Evolutionary conservation across 2,113 vertebrate genomes (phyloP).

Genomic region (Mirza zaza): DNA sequence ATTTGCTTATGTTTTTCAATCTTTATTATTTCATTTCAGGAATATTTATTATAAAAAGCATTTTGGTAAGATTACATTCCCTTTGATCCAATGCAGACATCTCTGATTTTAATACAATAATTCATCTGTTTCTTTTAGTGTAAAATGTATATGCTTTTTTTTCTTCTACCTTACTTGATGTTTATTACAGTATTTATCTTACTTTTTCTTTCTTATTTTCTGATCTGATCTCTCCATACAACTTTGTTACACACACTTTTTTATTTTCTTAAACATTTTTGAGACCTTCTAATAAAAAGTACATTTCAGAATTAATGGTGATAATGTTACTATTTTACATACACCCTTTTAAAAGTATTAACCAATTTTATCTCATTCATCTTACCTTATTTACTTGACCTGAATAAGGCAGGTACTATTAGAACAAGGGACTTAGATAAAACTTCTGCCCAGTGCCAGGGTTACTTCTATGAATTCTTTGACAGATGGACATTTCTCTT

Average conservation of each 20-base stretch:
- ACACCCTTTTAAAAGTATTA: background rate
- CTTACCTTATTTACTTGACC: background rate
- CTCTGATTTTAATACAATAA: background rate
- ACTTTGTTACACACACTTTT: background rate
- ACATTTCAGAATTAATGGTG: background rate
- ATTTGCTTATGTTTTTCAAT: background rate
- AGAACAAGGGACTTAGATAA: background rate
- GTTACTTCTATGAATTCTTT: background rate
- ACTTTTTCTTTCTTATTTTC: background rate
- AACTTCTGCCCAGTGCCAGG: background rate
- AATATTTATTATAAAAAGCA: background rate
- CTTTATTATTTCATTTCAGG: background rate
- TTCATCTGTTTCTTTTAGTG: background rate
- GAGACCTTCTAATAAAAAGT: background rate
- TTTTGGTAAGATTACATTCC: background rate
- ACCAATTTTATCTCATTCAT: background rate
- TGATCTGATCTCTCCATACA: background rate
- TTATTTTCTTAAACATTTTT: background rate
- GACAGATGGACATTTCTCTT: background rate
- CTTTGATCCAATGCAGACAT: background rate
- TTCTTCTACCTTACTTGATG: background rate
- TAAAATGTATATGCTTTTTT: background rate
- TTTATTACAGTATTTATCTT: background rate
- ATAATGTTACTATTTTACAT: background rate
- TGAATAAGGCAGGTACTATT: background rate